Evolutionary conservation across 2,113 vertebrate genomes (phyloP).

Genomic region (Camelus dromedarius): DNA sequence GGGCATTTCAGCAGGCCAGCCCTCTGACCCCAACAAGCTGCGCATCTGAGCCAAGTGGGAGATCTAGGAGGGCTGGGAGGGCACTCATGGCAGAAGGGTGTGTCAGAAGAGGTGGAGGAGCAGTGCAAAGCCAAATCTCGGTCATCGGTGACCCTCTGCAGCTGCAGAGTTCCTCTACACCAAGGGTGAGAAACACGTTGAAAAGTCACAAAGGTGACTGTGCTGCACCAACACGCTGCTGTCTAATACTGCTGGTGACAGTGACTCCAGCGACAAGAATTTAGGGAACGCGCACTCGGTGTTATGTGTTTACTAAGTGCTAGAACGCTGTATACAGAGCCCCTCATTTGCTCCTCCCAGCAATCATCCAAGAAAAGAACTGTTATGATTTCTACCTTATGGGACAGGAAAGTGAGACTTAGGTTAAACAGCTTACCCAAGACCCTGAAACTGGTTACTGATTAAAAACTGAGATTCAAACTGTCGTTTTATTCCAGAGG

Average conservation of each 20-base stretch:
- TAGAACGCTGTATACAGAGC: fast-evolving
- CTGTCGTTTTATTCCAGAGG: not conserved
- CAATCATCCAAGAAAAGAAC: not conserved
- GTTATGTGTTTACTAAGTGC: not conserved
- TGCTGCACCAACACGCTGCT: no score
- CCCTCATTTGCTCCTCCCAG: not conserved
- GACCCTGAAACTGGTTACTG: not conserved
- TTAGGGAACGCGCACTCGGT: not conserved
- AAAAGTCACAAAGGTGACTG: not conserved
- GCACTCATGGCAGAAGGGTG: not conserved
- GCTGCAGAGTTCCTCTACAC: not conserved
- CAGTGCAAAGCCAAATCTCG: not conserved
- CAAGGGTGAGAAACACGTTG: not conserved
- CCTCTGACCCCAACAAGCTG: not conserved
- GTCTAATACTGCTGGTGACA: not conserved
- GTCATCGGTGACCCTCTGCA: not conserved
- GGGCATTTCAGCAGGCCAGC: not conserved
- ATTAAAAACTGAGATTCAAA: not conserved
- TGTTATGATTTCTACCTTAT: not conserved
- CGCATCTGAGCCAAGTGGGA: not conserved
- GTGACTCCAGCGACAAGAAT: no score
- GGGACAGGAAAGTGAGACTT: not conserved
- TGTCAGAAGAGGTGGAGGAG: not conserved
- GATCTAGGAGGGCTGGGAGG: not conserved
- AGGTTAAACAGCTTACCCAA: not conserved